Conservation (phyloP, 2,888 invertebrate genomes). For the Ophion ellenae region DNA sequence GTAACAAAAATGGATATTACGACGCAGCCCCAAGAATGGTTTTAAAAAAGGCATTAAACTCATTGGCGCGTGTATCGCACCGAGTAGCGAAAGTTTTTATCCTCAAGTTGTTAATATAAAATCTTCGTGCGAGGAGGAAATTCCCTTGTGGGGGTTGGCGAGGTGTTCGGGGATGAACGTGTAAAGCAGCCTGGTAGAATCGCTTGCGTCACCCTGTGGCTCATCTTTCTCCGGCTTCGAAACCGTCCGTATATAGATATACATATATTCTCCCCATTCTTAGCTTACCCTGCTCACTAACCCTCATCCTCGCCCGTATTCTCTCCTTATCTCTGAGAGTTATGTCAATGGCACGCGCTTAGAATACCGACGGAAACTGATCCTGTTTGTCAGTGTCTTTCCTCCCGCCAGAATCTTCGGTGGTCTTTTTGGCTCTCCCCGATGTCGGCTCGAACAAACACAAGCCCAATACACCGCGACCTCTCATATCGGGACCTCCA, state of each 20-base stretch:
- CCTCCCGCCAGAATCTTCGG: constrained; percentile 8
- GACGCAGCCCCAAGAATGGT: constrained; percentile 10
- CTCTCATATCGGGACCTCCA: no score
- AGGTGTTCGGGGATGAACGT: constrained; percentile 25
- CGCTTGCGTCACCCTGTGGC: constrained; percentile 43
- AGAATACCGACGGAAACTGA: constrained; percentile 42
- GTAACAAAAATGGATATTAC: background rate
- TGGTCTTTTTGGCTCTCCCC: no score
- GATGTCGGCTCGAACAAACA: no score
- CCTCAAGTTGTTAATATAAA: constrained; percentile 42
- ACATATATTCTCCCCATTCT: constrained; percentile 7
- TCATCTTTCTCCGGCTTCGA: constrained; percentile 38
- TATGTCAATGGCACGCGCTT: constrained; percentile 47
- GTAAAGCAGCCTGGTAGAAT: constrained; percentile 35
- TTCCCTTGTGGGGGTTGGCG: constrained; percentile 33
- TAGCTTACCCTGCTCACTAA: constrained; percentile 24
- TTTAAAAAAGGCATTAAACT: constrained; percentile 7
- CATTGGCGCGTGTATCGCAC: constrained; percentile 24
- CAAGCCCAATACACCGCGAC: no score
- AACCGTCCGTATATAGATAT: background rate
- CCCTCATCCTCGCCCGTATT: constrained; percentile 34
- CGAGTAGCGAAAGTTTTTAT: constrained; percentile 11
- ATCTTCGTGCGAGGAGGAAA: constrained; percentile 17
- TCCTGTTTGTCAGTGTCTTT: constrained; percentile 51
- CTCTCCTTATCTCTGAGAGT: constrained; percentile 44